A percentile compares a stretch with the other conserved stretches of the same genome.
These are phyloP conservation scores for Meriones unguiculatus DNA, from an alignment of 2,113 vertebrate species.

Conservation along the genomic window DNA sequence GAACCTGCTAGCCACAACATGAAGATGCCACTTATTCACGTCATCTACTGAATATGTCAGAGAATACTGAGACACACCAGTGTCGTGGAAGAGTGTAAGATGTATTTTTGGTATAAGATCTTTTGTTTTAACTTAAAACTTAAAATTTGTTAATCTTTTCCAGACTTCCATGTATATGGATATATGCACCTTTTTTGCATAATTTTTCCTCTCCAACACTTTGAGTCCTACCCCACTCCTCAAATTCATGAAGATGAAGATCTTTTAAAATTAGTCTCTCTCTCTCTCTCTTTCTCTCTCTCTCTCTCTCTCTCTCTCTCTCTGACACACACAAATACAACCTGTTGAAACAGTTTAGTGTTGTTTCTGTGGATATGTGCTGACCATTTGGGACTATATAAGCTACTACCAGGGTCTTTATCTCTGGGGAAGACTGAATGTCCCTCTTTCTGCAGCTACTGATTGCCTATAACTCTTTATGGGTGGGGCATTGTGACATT, in stretches of 20 bases:
- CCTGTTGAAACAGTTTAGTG: background rate
- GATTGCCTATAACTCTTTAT: background rate
- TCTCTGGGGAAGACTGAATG: background rate
- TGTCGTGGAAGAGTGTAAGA: background rate
- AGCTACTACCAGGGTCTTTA: background rate
- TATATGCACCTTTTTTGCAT: background rate
- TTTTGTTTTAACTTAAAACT: background rate
- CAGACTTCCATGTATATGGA: background rate
- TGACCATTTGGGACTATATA: background rate
- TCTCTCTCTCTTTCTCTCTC: background rate
- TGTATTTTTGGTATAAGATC: too few species aligned
- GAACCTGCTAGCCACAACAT: background rate
- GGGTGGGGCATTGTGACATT: background rate
- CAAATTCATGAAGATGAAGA: background rate
- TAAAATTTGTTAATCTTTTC: background rate
- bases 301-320: background rate
- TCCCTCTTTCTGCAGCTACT: too few species aligned
- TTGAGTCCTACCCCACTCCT: background rate
- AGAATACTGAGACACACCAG: background rate
- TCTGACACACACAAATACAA: background rate
- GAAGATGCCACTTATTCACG: accelerated
- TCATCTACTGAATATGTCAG: background rate
- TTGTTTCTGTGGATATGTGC: background rate
- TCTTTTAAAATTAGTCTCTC: background rate
- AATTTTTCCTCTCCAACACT: background rate